Conservation (phyloP, 2,888 invertebrate species). For the Patella pellucida region DNA sequence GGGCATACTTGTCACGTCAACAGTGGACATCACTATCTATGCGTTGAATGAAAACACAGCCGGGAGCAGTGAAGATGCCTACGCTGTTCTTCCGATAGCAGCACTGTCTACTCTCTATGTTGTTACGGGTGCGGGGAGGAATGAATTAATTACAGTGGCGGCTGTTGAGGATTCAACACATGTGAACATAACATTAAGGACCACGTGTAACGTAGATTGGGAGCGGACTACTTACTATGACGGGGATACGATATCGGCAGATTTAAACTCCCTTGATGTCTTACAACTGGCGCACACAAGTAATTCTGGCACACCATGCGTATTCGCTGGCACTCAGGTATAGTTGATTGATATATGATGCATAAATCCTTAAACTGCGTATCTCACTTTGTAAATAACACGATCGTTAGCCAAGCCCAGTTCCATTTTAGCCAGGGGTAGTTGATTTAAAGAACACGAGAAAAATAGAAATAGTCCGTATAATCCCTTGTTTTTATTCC, state of each 20-base stretch:
- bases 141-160: not conserved
- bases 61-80: not conserved
- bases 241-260: not conserved
- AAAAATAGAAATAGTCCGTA: too few relatives aligned
- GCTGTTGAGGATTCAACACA: not conserved
- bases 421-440: too few relatives aligned
- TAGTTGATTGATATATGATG: too few relatives aligned
- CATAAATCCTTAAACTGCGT: too few relatives aligned
- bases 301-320: too few relatives aligned
- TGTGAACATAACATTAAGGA: not conserved
- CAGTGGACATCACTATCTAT: constrained; percentile 15
- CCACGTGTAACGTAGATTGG: not conserved
- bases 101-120: not conserved
- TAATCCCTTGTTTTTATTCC: too few relatives aligned
- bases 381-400: too few relatives aligned
- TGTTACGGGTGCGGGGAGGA: not conserved
- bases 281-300: not conserved
- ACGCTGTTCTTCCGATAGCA: not conserved
- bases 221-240: not conserved
- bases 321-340: too few relatives aligned
- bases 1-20: constrained; percentile 13
- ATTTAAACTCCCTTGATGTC: not conserved
- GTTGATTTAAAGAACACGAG: too few relatives aligned
- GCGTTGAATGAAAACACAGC: constrained; percentile 16
- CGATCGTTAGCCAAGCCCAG: too few relatives aligned